phyloP scores from a whole-genome alignment of 2,113 vertebrate species.

The Pollimyrus isidori region DNA sequence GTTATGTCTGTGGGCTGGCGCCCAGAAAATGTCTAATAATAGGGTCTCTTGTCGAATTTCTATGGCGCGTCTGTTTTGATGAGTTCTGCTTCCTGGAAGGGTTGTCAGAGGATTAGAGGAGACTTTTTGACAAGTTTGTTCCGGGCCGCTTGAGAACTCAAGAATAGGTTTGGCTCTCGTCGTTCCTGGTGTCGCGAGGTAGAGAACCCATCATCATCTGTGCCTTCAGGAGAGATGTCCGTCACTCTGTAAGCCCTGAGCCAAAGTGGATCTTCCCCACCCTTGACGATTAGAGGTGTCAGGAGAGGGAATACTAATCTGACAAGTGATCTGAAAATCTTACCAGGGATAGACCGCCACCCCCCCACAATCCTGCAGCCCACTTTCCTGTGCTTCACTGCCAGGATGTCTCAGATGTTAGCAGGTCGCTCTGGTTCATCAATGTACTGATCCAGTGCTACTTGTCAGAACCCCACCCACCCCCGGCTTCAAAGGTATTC shows the following conservation, averaged over 20 bases:
- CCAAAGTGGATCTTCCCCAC: background rate
- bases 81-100: background rate
- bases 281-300: background rate
- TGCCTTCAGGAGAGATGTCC: background rate
- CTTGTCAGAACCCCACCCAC: background rate
- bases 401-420: background rate
- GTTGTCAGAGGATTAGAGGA: background rate
- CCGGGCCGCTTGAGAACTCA: background rate
- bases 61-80: slow-evolving; percentile 1
- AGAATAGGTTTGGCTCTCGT: background rate
- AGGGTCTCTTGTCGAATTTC: background rate
- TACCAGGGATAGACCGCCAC: background rate
- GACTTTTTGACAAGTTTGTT: background rate
- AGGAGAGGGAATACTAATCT: background rate
- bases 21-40: background rate
- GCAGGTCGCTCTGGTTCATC: background rate
- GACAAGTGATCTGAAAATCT: background rate
- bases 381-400: background rate
- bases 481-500: background rate
- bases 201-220: background rate
- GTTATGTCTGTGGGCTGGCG: background rate
- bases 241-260: background rate
- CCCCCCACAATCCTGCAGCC: background rate
- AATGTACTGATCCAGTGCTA: background rate
- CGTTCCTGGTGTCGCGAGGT: background rate